Evolutionary conservation across 2,113 vertebrate genomes (phyloP), one percentile per base, ranked within the genome.

Genomic region (Leptosomus discolor): DNA sequence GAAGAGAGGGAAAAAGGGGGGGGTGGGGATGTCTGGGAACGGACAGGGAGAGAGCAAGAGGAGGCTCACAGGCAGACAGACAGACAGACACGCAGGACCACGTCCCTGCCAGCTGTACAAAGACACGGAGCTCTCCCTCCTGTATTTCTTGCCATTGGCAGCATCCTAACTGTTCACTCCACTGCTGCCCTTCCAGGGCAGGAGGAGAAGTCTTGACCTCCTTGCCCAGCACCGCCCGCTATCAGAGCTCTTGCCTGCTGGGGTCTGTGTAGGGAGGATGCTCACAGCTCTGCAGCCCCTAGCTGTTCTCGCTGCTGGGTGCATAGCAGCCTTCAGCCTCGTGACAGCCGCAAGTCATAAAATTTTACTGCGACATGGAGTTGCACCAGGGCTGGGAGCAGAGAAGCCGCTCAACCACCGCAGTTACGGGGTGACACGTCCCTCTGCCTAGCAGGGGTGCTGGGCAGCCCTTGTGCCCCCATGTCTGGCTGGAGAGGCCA

Each of bases 351-450:
- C 79, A 5, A 61, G 71, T 46, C 67, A 29, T 41, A 4, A 77
- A 57, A 67, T 45, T 19, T 16, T 54, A 14, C 84, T n/a, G 64
- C 0, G 0, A 9, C 76, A 29, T 1, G 0, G 19, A 54, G 39
- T 18, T 65, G 8, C 32, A 29, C 3, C 41, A 29, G 68, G 77
- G 54, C 54, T 50, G 60, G 43, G 45, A 39, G 5, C 65, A 69
- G 27, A 34, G 80, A 11, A 29, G 56, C 61, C 6, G 15, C 64
- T 81, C 50, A 15, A 71, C 51, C 77, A 23, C 36, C 46, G 11
- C 0, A 0, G 1, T 20, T 7, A 8, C 3, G 11, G n/a, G 50
- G n/a, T 78, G 15, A 58, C 5, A 27, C 1, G 0, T 45, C 65
- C 68, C 26, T 30, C 50, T 73, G 67, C 24, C 34, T 56, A 1